Base-by-base conservation (phyloP, 2,113 vertebrate genomes). In the Ctenomys sociabilis region DNA sequence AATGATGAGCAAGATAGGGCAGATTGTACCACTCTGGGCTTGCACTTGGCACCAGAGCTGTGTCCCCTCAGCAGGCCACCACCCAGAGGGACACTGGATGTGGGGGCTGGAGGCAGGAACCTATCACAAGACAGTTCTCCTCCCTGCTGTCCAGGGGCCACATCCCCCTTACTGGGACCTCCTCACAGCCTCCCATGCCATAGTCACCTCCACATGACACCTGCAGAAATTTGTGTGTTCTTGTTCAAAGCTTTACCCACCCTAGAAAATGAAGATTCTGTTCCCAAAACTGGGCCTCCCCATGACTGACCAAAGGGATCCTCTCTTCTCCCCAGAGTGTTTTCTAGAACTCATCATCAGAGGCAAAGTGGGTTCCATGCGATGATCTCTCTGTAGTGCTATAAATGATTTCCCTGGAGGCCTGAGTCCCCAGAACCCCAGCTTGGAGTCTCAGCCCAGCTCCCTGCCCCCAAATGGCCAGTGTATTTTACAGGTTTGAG, bases 401-500 rank as follows among this genome's bases (percentile, higher is more conserved):
- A 22, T 4, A 37, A 7, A 0, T 17, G n/a, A 30, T 24, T 16
- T 17, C 91, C 68, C 9, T 9, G 37, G 7, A 78, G n/a, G 40
- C 43, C 57, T 10, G 0, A 10, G 30, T 24, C 1, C 6, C 61
- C 8, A 30, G 72, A 85, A 73, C 6, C 40, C n/a, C 22, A 1
- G 26, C 59, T 12, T 70, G 49, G 19, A 54, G 14, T 13, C 32
- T 54, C 14, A 72, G 26, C 59, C 63, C 28, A 1, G 6, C 16
- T 5, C 13, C 28, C 61, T 11, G 32, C 26, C 40, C 70, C 2
- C 49, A 0, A 2, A 0, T 19, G 13, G 5, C 57, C 7, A 73
- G 10, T 1, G 11, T 45, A 63, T 16, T 22, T 12, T 35, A 28
- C 30, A 64, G 30, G 7, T 32, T 64, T 0, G 0, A 1, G 0